Evolutionary conservation across 2,113 vertebrate genomes (phyloP).

Genomic region (Rhynchomys soricoides): DNA sequence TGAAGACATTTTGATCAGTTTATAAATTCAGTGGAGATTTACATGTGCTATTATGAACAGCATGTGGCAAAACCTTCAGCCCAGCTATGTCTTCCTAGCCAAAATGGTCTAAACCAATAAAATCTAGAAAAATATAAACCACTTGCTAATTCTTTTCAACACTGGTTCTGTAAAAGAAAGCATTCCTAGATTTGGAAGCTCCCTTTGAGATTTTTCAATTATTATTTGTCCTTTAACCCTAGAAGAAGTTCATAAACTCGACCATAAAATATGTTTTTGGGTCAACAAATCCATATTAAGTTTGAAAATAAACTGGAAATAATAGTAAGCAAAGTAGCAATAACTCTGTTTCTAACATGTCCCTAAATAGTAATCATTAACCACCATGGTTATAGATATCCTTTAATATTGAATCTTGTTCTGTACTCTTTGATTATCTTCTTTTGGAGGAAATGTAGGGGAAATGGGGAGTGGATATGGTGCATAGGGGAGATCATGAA

Average conservation of each 20-base stretch:
- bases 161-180: slow-evolving; percentile 31
- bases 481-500: no score
- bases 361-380: not conserved
- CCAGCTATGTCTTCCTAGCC: not conserved
- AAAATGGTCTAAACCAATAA: slow-evolving; percentile 30
- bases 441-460: not conserved
- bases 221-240: slow-evolving; percentile 49
- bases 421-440: not conserved
- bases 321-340: not conserved
- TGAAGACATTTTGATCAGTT: not conserved
- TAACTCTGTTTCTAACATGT: no score
- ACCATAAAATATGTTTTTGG: slow-evolving; percentile 19
- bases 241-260: slow-evolving; percentile 26
- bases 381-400: not conserved
- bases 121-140: slow-evolving; percentile 20
- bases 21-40: not conserved
- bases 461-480: not conserved
- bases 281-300: not conserved
- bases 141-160: slow-evolving; percentile 53
- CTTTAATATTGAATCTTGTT: not conserved
- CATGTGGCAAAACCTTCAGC: not conserved
- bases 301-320: slow-evolving; percentile 32
- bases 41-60: not conserved
- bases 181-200: slow-evolving; percentile 58
- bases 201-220: slow-evolving; percentile 42